Conservation (phyloP, 2,797 vertebrate genomes). For the Etheostoma nigrum region DNA sequence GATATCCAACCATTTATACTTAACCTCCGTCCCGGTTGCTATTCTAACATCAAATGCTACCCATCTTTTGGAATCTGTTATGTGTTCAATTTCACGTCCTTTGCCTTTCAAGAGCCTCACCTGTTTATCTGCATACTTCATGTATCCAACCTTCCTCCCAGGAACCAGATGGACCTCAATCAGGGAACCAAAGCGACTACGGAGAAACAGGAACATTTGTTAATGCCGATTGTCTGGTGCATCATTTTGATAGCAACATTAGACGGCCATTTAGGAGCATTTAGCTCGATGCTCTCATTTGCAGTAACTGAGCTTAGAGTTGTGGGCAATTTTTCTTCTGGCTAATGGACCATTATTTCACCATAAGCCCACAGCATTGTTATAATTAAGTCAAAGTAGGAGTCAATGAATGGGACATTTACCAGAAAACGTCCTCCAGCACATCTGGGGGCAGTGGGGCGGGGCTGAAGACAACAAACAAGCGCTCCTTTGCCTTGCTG, state of each 20-base stretch:
- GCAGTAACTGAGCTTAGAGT: not conserved
- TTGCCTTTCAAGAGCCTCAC: slow-evolving; percentile 34
- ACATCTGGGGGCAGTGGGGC: slow-evolving; percentile 90
- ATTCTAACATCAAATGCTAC: not conserved
- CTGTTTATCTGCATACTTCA: slow-evolving; percentile 92
- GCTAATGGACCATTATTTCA: slow-evolving; percentile 8
- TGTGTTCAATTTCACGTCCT: not conserved
- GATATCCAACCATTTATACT: not conserved
- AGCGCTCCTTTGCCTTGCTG: slow-evolving; percentile 91
- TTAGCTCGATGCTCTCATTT: slow-evolving; percentile 27
- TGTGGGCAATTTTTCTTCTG: not conserved
- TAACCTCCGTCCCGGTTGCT: not conserved
- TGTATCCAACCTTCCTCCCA: slow-evolving; percentile 94
- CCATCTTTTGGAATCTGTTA: not conserved
- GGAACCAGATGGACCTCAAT: slow-evolving; percentile 95
- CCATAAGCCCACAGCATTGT: not conserved
- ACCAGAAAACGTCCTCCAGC: slow-evolving; percentile 97
- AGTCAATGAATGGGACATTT: slow-evolving; percentile 45
- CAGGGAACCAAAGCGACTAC: slow-evolving; percentile 93
- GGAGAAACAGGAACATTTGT: slow-evolving; percentile 13
- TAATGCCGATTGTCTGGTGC: not conserved
- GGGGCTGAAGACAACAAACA: slow-evolving; percentile 96
- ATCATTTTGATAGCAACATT: slow-evolving; percentile 4
- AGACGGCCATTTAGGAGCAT: slow-evolving; percentile 1
- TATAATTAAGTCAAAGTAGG: not conserved